phyloP scores from a whole-genome alignment of 2,113 vertebrate genomes.

The Glaucomys volans region DNA sequence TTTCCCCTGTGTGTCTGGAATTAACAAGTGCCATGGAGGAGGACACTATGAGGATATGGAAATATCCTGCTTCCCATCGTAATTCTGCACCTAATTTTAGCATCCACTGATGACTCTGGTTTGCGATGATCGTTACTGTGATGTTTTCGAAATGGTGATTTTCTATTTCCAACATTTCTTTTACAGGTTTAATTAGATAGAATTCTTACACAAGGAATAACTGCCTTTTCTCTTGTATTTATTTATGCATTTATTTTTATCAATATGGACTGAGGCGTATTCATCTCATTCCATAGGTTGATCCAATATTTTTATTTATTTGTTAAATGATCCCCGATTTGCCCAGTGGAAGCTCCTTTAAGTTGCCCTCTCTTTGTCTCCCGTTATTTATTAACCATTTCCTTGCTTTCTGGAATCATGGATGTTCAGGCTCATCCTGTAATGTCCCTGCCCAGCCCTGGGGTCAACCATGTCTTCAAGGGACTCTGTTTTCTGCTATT shows the following conservation, averaged over 20 bases:
- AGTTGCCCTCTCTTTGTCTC: background rate
- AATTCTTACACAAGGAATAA: constrained; percentile 1
- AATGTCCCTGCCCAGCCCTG: background rate
- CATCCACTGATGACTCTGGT: background rate
- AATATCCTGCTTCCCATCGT: background rate
- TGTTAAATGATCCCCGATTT: background rate
- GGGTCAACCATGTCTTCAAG: background rate
- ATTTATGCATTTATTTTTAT: constrained; percentile 40
- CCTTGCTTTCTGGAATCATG: background rate
- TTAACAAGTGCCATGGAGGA: background rate
- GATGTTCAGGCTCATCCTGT: background rate
- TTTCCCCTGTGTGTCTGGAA: background rate
- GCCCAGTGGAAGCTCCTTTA: background rate
- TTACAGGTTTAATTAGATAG: background rate
- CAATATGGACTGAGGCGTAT: background rate
- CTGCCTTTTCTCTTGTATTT: background rate
- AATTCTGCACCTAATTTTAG: background rate
- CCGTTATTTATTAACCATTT: background rate
- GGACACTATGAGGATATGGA: constrained; percentile 22
- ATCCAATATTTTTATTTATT: constrained; percentile 43
- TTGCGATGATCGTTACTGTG: background rate
- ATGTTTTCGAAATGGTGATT: background rate
- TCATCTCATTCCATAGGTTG: constrained; percentile 16
- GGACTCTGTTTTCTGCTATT: background rate
- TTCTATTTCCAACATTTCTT: constrained; percentile 26